A percentile compares a stretch with the other conserved stretches of the same genome.
These are phyloP conservation scores for Drosophila pruinosa DNA, from an alignment of 1,140 invertebrate species.

Conservation along the genomic window DNA sequence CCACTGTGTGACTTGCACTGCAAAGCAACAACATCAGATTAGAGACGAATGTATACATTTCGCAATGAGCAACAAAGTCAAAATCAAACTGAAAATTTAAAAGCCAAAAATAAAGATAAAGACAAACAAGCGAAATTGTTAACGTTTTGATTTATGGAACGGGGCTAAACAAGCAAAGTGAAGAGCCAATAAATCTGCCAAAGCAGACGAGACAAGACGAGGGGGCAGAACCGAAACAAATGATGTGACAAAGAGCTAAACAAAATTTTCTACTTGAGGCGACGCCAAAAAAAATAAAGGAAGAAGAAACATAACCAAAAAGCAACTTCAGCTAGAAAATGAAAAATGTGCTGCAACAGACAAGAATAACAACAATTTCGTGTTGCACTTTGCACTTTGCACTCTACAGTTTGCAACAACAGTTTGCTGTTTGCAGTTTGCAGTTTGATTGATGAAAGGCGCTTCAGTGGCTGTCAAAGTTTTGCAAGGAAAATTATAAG, in stretches of 20 bases:
- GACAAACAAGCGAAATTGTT: constrained; percentile 28
- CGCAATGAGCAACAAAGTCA: constrained; percentile 22
- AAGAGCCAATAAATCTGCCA: constrained; percentile 55
- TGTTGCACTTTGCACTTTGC: constrained; percentile 17
- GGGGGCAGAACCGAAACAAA: constrained; percentile 37
- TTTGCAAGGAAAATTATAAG: constrained; percentile 12
- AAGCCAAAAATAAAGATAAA: constrained; percentile 18
- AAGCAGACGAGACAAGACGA: neutral
- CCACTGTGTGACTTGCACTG: constrained; percentile 86
- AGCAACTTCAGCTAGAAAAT: constrained; percentile 28
- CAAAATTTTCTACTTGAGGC: constrained; percentile 40
- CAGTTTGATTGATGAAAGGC: constrained; percentile 59
- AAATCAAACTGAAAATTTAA: constrained; percentile 38
- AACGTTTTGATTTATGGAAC: constrained; percentile 46
- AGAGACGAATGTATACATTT: constrained; percentile 1
- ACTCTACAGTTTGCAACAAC: neutral
- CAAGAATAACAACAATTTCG: constrained; percentile 21
- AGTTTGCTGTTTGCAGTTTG: constrained; percentile 33
- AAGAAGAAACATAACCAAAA: neutral
- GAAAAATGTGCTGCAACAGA: constrained; percentile 54
- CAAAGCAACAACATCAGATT: constrained; percentile 46
- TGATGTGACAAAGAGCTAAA: constrained; percentile 65
- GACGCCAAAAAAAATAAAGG: neutral
- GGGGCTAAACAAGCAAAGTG: constrained; percentile 35
- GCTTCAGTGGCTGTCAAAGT: constrained; percentile 47